A percentile compares a stretch with the other conserved stretches of the same genome.
phyloP scores from a whole-genome alignment of 2,113 vertebrate species.

The Enhydra lutris region DNA sequence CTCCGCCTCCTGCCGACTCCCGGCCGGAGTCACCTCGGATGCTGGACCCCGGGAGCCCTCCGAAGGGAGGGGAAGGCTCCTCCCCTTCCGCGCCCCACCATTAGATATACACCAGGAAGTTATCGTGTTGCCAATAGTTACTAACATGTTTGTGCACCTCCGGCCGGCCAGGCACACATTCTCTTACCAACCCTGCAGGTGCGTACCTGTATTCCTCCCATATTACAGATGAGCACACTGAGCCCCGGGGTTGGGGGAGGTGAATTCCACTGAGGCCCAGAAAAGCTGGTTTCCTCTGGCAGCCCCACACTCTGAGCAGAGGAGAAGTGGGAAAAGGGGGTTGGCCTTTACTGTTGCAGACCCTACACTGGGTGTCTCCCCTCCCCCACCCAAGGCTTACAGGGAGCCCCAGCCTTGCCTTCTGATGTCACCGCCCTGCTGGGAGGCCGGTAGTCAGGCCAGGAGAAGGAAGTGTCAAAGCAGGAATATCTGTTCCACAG shows the following conservation, averaged over 20 bases:
- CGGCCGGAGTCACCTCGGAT: fast-evolving
- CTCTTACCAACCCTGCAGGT: background rate
- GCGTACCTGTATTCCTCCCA: background rate
- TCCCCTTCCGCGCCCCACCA: background rate
- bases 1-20: fast-evolving
- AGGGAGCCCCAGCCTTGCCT: background rate
- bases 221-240: background rate
- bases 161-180: fast-evolving
- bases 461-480: background rate
- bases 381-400: too few relatives aligned
- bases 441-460: background rate
- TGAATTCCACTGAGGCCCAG: too few relatives aligned
- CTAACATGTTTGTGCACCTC: background rate
- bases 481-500: background rate
- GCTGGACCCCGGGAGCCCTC: fast-evolving
- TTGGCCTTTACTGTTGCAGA: fast-evolving
- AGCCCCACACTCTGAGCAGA: background rate
- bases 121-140: background rate
- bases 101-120: background rate
- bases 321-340: background rate
- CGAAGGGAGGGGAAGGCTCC: background rate
- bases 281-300: background rate
- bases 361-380: background rate
- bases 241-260: background rate
- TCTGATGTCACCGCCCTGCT: background rate